Percentiles rank a stretch among this genome's conserved stretches.
phyloP scores from a whole-genome alignment of 2,113 vertebrate genomes.

The Rafetus swinhoei region DNA sequence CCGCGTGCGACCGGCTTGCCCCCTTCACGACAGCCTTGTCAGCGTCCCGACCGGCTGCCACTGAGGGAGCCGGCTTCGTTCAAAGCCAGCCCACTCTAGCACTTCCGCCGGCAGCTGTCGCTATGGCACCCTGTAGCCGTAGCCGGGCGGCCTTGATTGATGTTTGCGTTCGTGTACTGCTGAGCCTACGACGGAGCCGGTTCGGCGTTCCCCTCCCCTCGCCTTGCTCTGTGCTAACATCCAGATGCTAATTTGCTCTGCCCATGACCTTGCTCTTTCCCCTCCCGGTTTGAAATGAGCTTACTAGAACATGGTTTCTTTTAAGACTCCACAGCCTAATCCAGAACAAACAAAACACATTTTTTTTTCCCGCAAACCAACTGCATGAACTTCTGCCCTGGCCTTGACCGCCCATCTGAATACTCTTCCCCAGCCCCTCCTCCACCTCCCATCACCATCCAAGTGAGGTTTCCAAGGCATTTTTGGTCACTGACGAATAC shows the following conservation, averaged over 20 bases:
- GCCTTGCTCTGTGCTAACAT: conserved; percentile 24
- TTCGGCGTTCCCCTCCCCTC: background rate
- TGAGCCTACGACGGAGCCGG: rapidly evolving
- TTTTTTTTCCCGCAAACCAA: conserved; percentile 59
- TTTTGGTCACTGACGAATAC: conserved; percentile 64
- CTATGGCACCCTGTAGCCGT: rapidly evolving
- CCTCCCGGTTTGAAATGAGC: conserved; percentile 67
- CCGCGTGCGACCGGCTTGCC: rapidly evolving
- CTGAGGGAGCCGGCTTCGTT: background rate
- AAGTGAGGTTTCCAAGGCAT: conserved; percentile 60
- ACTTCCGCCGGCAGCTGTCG: background rate
- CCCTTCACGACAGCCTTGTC: rapidly evolving
- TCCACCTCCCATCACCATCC: conserved; percentile 24
- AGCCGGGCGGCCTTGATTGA: background rate
- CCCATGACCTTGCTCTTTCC: conserved; percentile 49
- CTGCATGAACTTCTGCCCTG: conserved; percentile 71
- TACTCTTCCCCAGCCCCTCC: background rate
- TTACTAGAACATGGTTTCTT: conserved; percentile 74
- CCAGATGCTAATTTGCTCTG: conserved; percentile 63
- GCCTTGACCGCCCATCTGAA: conserved; percentile 60
- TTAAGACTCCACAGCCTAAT: conserved; percentile 67
- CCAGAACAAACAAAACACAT: conserved; percentile 76
- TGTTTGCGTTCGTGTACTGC: background rate
- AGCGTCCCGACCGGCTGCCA: background rate
- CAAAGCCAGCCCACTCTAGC: background rate